These are phyloP conservation scores for Xiphophorus hellerii DNA, from an alignment of 2,113 vertebrate genomes.

Conservation along the genomic window DNA sequence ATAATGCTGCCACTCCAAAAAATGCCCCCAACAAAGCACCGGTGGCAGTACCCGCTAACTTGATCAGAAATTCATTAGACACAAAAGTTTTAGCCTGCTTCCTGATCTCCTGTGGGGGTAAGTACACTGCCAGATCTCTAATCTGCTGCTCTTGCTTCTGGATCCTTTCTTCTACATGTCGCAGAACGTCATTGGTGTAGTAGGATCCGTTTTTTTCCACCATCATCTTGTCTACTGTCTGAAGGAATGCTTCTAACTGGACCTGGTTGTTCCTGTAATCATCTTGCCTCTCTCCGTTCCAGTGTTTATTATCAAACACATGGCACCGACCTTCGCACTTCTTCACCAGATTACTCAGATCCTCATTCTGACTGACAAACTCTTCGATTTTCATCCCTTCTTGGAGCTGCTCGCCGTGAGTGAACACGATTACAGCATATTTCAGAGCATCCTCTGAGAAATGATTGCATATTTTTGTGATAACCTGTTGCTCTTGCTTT, in stretches of 20 bases:
- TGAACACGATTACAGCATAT: slow-evolving; percentile 57
- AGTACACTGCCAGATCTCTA: not conserved
- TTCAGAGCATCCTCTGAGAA: slow-evolving; percentile 54
- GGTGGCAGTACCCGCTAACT: slow-evolving; percentile 16
- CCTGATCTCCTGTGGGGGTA: not conserved
- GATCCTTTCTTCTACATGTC: slow-evolving; percentile 9
- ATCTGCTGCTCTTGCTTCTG: not conserved
- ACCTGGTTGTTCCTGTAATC: slow-evolving; percentile 43
- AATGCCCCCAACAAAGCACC: slow-evolving; percentile 48
- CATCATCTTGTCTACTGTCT: slow-evolving; percentile 51
- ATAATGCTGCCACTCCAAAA: rapidly evolving
- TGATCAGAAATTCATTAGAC: not conserved
- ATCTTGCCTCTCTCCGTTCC: slow-evolving; percentile 13
- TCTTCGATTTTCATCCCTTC: slow-evolving; percentile 32
- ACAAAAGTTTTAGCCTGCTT: slow-evolving; percentile 61
- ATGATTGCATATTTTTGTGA: not conserved
- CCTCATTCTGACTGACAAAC: slow-evolving; percentile 26
- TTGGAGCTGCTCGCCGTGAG: slow-evolving; percentile 39
- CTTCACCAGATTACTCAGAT: slow-evolving; percentile 37
- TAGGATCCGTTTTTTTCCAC: not conserved
- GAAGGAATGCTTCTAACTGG: slow-evolving; percentile 42
- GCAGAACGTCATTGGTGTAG: slow-evolving; percentile 50
- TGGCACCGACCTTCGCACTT: slow-evolving; percentile 50
- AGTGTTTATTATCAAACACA: slow-evolving; percentile 61
- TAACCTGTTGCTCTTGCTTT: slow-evolving; percentile 19